Percentiles rank a stretch among this genome's conserved stretches.
phyloP scores from a whole-genome alignment of 2,113 vertebrate genomes.

The Sisor rabdophorus region DNA sequence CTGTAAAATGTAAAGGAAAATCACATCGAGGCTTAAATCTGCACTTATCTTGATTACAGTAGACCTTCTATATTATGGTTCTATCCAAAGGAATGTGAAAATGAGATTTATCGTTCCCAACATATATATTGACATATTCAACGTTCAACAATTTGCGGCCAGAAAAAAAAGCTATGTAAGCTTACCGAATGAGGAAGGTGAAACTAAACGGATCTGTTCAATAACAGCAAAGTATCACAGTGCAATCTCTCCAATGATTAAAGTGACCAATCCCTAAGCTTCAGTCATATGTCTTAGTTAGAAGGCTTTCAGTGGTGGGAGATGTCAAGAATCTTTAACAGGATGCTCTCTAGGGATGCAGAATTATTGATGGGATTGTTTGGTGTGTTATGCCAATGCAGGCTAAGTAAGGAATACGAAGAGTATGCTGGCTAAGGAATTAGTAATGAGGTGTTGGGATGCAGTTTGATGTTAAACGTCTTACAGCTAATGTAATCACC shows the following conservation, averaged over 20 bases:
- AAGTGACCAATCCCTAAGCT: constrained; percentile 19
- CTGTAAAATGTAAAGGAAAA: neutral
- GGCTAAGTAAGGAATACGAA: neutral
- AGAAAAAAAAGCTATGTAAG: neutral
- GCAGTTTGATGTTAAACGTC: neutral
- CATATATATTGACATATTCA: neutral
- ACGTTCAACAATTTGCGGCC: neutral
- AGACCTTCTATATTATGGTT: neutral
- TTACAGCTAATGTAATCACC: neutral
- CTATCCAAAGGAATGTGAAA: neutral
- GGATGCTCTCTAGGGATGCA: neutral
- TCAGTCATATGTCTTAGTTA: constrained; percentile 16
- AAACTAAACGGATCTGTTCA: constrained; percentile 11
- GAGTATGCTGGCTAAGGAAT: neutral
- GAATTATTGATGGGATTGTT: constrained; percentile 1
- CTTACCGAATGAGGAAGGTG: neutral
- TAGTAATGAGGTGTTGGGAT: neutral
- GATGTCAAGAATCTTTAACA: neutral
- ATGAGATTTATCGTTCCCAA: neutral
- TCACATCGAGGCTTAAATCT: neutral
- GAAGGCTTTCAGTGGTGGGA: neutral
- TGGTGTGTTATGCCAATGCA: constrained; percentile 9
- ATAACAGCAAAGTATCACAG: neutral
- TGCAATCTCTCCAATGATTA: constrained; percentile 17
- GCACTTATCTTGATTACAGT: neutral